Base-by-base conservation (phyloP, 2,797 vertebrate genomes). In the Numenius phaeopus region DNA sequence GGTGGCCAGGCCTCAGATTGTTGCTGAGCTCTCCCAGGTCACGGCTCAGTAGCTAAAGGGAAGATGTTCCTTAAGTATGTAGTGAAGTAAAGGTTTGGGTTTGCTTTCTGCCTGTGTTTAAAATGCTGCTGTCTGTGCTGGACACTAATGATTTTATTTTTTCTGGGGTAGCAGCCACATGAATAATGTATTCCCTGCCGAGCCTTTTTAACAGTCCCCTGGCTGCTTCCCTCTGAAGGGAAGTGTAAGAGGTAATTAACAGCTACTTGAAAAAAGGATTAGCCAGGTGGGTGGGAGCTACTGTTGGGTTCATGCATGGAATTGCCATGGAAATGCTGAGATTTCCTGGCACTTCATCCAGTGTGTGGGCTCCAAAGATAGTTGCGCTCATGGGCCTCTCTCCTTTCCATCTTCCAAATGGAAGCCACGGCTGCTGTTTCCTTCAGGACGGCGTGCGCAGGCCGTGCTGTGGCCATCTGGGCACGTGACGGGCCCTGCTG, bases 261-360 rank as follows among this genome's bases (percentile, higher is more conserved):
- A 97, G 81, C 92, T 89, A 57, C 94, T 95, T 93, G 93, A 91
- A 93, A 93, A 91, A 93, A 91, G 93, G 94, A 90, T 97, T 92
- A 96, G 94, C 88, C 88, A 75, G 88, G 96, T 97, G 94, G 92
- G 95, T 95, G 97, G 95, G 90, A 96, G 94, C 94, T 92, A 47
- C 93, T 59, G 81, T 85, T 96, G 92, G 94, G 92, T 95, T 96
- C 93, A 95, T 85, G 83, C 92, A 96, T 90, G 94, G 94, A 85
- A 96, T 97, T 97, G 89, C 97, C 92, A 97, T 97, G 97, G 97
- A 97, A 97, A 97, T 97, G 90, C 90, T 89, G 93, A 89, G 71
- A 90, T 95, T 96, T 96, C 90, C 93, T 96, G 94, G 96, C 96
- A 87, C 92, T 95, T 67, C 55, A 94, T 92, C 92, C 90, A 55